These are phyloP conservation scores for Pterocles orientalis DNA, from an alignment of 2,113 vertebrate genomes.

Conservation along the genomic window DNA sequence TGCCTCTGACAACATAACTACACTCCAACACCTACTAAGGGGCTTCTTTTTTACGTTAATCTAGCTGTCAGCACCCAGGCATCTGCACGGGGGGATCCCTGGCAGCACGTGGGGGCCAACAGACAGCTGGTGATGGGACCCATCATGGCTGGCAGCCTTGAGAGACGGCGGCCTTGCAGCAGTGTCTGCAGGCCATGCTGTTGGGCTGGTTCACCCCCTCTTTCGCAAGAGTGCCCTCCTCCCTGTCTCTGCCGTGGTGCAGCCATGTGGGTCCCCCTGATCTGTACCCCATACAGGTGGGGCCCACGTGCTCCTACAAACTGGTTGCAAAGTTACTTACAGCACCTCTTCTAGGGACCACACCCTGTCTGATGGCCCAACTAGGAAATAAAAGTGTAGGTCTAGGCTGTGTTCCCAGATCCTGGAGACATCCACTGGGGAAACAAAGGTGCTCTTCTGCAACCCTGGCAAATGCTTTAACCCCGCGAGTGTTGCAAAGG, in stretches of 20 bases:
- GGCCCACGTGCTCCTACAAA: neutral
- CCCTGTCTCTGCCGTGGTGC: rapidly evolving
- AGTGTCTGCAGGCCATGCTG: rapidly evolving
- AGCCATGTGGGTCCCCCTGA: neutral
- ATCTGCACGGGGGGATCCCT: neutral
- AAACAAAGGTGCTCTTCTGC: neutral
- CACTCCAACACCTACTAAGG: neutral
- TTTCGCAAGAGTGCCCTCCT: neutral
- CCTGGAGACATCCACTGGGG: neutral
- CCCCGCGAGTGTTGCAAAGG: rapidly evolving
- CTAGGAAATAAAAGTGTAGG: neutral
- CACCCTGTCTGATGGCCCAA: neutral
- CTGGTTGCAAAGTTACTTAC: neutral
- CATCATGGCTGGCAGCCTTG: neutral
- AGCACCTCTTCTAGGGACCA: neutral
- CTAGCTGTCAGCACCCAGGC: neutral
- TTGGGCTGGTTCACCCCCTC: neutral
- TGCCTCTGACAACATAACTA: neutral
- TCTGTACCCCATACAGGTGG: neutral
- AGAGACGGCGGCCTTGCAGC: rapidly evolving
- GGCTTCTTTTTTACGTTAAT: neutral
- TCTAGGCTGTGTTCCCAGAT: neutral
- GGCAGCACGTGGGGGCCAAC: neutral
- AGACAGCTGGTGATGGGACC: neutral
- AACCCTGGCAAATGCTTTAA: rapidly evolving